phyloP scores from a whole-genome alignment of 2,113 vertebrate genomes.

The Sorex fumeus region DNA sequence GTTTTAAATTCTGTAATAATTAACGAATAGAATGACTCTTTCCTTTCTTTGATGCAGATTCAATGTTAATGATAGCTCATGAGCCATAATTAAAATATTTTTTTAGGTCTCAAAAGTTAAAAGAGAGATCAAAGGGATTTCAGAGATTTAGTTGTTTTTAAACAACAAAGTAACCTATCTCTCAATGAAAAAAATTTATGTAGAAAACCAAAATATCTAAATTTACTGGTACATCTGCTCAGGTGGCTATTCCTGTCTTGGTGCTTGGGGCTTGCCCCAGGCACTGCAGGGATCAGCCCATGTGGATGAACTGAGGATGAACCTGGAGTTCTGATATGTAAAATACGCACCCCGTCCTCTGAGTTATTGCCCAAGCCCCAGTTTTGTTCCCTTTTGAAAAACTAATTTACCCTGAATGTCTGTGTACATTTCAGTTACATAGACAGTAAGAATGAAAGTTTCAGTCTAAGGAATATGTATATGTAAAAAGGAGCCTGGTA shows the following conservation, averaged over 20 bases:
- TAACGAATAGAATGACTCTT: neutral
- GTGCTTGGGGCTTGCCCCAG: too few species aligned
- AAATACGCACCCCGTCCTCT: neutral
- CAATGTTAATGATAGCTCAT: conserved; percentile 46
- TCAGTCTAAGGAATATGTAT: neutral
- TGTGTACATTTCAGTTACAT: neutral
- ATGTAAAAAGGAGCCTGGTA: neutral
- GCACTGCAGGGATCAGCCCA: neutral
- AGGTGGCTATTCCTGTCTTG: too few species aligned
- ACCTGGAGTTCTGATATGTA: too few species aligned
- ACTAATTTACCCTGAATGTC: neutral
- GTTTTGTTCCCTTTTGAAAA: neutral
- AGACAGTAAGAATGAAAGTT: neutral
- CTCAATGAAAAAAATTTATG: neutral
- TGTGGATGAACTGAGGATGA: too few species aligned
- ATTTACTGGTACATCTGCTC: neutral
- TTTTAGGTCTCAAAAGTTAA: conserved; percentile 44
- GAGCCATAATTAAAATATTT: conserved; percentile 43
- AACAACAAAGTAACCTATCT: neutral
- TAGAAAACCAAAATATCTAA: conserved; percentile 23
- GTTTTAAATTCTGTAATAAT: conserved; percentile 50
- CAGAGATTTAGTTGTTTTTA: conserved; percentile 32
- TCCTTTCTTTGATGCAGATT: conserved; percentile 31
- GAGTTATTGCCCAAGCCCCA: too few species aligned
- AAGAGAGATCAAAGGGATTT: neutral